Evolutionary conservation across 2,113 vertebrate genomes (phyloP).

Genomic region (Cacatua alba): DNA sequence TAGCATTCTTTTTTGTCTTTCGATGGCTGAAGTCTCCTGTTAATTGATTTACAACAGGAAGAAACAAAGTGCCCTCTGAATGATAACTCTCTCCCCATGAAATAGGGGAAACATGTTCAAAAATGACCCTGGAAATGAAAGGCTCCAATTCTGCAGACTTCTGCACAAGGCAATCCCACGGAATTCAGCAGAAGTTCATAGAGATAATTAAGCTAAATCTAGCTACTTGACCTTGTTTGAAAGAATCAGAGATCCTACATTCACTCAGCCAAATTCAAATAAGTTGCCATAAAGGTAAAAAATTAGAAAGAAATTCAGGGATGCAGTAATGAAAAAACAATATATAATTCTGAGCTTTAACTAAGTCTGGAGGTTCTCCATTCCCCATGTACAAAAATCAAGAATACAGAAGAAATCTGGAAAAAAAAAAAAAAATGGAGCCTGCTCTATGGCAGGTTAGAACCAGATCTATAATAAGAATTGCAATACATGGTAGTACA

Average conservation of each 20-base stretch:
- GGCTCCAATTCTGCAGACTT: neutral
- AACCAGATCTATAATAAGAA: neutral
- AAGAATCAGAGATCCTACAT: neutral
- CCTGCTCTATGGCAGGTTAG: neutral
- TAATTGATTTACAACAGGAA: neutral
- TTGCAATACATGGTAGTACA: neutral
- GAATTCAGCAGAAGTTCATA: neutral
- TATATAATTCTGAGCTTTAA: neutral
- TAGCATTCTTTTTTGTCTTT: neutral
- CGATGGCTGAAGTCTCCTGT: accelerated
- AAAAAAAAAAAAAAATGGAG: neutral
- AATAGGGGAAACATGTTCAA: neutral
- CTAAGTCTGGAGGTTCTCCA: neutral
- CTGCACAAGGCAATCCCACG: neutral
- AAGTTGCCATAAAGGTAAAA: neutral
- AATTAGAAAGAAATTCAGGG: neutral
- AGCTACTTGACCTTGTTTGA: neutral
- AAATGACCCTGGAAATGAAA: neutral
- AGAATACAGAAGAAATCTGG: neutral
- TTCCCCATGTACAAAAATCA: neutral
- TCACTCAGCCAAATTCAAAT: neutral
- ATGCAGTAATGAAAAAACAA: neutral
- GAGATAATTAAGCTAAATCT: neutral
- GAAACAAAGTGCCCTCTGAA: neutral
- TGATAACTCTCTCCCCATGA: neutral